Conservation (phyloP, 2,113 vertebrate species). For the Spea bombifrons region DNA sequence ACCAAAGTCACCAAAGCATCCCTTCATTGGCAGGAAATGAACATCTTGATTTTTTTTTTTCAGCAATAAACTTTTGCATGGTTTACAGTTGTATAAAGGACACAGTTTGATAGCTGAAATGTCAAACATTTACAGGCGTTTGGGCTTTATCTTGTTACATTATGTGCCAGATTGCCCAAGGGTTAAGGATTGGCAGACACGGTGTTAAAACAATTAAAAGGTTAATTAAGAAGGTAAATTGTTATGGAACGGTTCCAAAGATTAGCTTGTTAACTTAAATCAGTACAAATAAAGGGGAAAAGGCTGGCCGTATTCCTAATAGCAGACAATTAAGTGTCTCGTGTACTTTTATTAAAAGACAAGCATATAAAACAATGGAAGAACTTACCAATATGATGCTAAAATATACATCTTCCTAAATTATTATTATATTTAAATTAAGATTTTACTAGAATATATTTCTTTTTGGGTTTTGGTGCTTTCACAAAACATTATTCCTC, state of each 20-base stretch:
- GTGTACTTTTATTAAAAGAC: background rate
- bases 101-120: conserved; percentile 43
- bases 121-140: conserved; percentile 41
- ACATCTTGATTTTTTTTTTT: conserved; percentile 30
- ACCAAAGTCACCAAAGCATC: conserved; percentile 9
- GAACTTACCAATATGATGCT: too few species aligned
- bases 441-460: too few species aligned
- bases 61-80: conserved; percentile 34
- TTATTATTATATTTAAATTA: too few species aligned
- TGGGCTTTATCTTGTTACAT: conserved; percentile 38
- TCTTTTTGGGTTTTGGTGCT: too few species aligned
- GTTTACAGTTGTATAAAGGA: conserved; percentile 45
- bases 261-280: conserved; percentile 27
- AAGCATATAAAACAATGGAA: background rate
- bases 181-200: conserved; percentile 40
- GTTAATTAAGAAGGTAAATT: conserved; percentile 48
- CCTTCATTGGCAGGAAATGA: conserved; percentile 37
- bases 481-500: too few species aligned
- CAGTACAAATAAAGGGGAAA: conserved; percentile 21
- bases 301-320: background rate
- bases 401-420: too few species aligned
- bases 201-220: conserved; percentile 48
- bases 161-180: conserved; percentile 34
- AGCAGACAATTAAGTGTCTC: background rate
- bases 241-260: conserved; percentile 40